phyloP scores from a whole-genome alignment of 2,113 vertebrate genomes.

The Gallinago jamesoni region DNA sequence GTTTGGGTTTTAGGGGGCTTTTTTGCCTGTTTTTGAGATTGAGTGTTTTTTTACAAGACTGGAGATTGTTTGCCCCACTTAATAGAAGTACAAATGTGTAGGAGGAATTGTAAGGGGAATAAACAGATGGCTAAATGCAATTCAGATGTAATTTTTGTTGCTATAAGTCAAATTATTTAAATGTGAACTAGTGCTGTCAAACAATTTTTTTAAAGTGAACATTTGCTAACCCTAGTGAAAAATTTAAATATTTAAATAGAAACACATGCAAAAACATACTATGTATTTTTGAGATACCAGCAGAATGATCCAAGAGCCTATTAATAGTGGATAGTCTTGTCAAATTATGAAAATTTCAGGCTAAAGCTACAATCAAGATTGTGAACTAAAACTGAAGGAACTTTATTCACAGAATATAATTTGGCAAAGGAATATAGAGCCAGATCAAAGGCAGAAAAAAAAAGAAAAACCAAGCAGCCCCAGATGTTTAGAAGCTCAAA shows the following conservation, averaged over 20 bases:
- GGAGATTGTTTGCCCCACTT: not conserved
- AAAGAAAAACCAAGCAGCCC: not conserved
- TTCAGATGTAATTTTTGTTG: not conserved
- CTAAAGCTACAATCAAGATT: not conserved
- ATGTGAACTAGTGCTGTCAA: not conserved
- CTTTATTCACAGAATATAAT: not conserved
- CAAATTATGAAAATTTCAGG: not conserved
- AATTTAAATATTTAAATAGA: not conserved
- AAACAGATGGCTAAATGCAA: not conserved
- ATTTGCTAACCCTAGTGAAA: not conserved
- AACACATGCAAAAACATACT: not conserved
- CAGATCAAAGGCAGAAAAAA: not conserved
- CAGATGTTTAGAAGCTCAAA: not conserved
- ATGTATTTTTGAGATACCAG: not conserved
- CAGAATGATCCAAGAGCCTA: not conserved
- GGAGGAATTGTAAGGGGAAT: not conserved
- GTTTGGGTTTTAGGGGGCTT: not conserved
- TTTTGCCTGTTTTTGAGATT: not conserved
- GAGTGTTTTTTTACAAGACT: not conserved
- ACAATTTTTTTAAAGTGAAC: not conserved
- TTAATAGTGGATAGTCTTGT: not conserved
- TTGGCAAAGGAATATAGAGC: not conserved
- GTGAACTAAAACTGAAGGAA: not conserved
- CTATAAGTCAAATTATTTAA: not conserved
- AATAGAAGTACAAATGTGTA: not conserved